phyloP scores from a whole-genome alignment of 2,888 invertebrate genomes.

The Brachyptera putata region DNA sequence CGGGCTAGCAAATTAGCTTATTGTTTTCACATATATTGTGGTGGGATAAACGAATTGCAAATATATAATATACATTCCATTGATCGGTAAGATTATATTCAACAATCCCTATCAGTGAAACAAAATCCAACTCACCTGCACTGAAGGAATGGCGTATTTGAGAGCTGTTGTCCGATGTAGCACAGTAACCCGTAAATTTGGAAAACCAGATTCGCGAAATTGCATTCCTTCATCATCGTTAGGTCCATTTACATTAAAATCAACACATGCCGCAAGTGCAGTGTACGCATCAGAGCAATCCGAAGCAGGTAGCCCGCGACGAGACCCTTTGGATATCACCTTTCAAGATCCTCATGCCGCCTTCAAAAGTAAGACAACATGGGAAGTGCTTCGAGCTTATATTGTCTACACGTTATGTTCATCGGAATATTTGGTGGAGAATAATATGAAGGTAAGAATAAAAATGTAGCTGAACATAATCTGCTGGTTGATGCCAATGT shows the following conservation, averaged over 20 bases:
- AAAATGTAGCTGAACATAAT: neutral
- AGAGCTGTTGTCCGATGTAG: conserved; percentile 46
- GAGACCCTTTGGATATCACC: conserved; percentile 73
- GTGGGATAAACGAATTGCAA: no score
- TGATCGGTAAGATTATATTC: no score
- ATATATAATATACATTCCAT: no score
- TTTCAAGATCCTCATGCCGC: conserved; percentile 88
- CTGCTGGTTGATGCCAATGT: no score
- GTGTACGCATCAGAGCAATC: neutral
- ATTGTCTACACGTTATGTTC: conserved; percentile 90
- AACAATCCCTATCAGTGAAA: no score
- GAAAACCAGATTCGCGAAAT: no score
- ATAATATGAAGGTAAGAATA: conserved; percentile 80
- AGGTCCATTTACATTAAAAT: conserved; percentile 40
- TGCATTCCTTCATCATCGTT: conserved; percentile 28
- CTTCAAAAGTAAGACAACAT: conserved; percentile 93
- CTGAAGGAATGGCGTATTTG: conserved; percentile 47
- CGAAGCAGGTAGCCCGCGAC: conserved; percentile 15
- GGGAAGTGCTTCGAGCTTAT: conserved; percentile 85
- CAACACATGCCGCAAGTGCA: conserved; percentile 36
- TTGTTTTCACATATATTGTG: no score
- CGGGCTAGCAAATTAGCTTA: neutral
- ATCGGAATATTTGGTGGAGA: conserved; percentile 79
- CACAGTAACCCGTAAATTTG: no score
- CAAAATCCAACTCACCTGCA: conserved; percentile 1